Evolutionary conservation across 2,113 vertebrate genomes (phyloP), one percentile per base, ranked within the genome.

Genomic region (Elephantulus edwardii): DNA sequence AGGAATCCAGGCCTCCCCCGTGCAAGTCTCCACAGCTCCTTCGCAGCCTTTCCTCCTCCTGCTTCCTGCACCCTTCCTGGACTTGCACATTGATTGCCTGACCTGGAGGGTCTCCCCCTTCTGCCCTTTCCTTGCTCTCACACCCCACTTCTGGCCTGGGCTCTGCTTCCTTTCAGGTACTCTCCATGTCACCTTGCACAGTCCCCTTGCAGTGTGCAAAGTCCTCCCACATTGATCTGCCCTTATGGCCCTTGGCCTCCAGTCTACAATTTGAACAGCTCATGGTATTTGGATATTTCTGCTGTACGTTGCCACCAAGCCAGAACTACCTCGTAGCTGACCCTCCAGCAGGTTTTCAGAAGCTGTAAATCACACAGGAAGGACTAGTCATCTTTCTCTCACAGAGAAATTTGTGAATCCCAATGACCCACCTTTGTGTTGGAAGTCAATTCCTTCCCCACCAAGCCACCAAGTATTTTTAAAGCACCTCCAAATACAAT

Each of bases 121-220:
- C n/a, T 30, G 12, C 12, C 82, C 6, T 28, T n/a, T 70, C 60
- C 58, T 79, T 24, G n/a, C 9, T 83, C 5, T 77, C 68, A 3
- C 5, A 3, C 33, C 3, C 11, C 4, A 10, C 3, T 28, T 16
- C 24, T 10, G 42, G n/a, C 16, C 48, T 72, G 24, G 2, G 0
- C 5, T 50, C 56, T 87, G 80, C 30, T 11, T 76, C 60, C 28
- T 60, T 68, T 60, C 52, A n/a, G 33, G 11, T 5, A 28, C n/a
- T n/a, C n/a, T n/a, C n/a, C n/a, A n/a, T n/a, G n/a, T n/a, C n/a
- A n/a, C n/a, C n/a, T n/a, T n/a, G n/a, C n/a, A n/a, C n/a, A n/a
- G n/a, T n/a, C n/a, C n/a, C n/a, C 56, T 74, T 4, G 83, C 35
- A 74, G 3, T 48, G 17, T 26, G 44, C 35, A 90, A 52, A 68